Evolutionary conservation across 2,888 invertebrate species (phyloP), one percentile per base, ranked within the genome.

Genomic region (Toxonevra muliebris): DNA sequence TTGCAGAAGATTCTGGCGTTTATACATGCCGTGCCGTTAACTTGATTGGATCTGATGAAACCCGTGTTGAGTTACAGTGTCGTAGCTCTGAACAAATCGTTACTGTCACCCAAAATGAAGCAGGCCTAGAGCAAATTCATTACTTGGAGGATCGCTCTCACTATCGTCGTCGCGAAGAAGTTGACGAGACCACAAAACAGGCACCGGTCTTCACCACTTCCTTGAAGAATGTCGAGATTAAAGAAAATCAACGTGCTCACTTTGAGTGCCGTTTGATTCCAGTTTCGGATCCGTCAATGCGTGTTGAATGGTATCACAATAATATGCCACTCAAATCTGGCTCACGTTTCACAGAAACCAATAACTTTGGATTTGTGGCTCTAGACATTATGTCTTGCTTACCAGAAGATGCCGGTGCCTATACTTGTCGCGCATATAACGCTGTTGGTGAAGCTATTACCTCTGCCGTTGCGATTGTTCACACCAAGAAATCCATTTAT

Each of bases 291-390:
- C 88, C 94, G 1, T 93, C 94, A 2, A 92, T 97, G 92, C 94
- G 93, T 83, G 95, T 97, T 0, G 95, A 96, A 86, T 97, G 97
- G 97, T 96, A 93, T 87, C 94, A 96, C 80, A 96, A 97, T 80
- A 95, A 94, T 77, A 89, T 90, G 74, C 94, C 96, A 0, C 88
- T 97, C 0, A 95, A 96, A 85, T 94, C 95, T 71, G 97, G 97
- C 53, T 96, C 97, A 9, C 90, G 98, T 77, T 98, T 98, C 84
- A 94, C 95, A 12, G 96, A 97, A 86, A 95, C 96, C 10, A 95
- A 97, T 81, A 98, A 96, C 86, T 98, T 99, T 83, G 98, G 98
- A 54, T 98, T 96, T 83, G 97, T 98, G 13, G 96, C 97, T 30
- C 87, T 99, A 68, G 98, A 99, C 82, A 97, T 99, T 76, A 90